phyloP scores from a whole-genome alignment of 2,797 vertebrate genomes.

The Bufotes viridis region DNA sequence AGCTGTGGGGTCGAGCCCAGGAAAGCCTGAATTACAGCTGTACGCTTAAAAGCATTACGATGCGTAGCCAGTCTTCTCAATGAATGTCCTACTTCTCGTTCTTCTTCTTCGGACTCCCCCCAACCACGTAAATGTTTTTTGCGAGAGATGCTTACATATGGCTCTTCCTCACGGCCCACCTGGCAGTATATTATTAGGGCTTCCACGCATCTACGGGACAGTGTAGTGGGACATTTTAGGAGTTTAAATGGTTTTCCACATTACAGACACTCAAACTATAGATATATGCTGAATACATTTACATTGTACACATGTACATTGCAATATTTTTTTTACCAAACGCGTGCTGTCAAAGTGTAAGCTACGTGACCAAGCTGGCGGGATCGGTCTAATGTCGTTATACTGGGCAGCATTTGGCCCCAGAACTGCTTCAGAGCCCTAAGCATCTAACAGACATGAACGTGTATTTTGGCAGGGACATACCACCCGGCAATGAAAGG shows the following conservation, averaged over 20 bases:
- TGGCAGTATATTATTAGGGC: conserved; percentile 82
- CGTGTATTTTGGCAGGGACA: no score
- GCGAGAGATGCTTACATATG: conserved; percentile 92
- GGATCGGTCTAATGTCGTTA: no score
- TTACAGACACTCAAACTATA: no score
- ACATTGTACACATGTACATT: no score
- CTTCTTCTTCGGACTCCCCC: conserved; percentile 78
- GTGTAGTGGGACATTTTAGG: background rate
- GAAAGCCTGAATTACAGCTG: conserved; percentile 94
- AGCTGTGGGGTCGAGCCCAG: conserved; percentile 95
- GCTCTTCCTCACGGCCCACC: conserved; percentile 85
- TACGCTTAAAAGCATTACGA: conserved; percentile 94
- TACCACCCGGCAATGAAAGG: no score
- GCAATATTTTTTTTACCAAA: no score
- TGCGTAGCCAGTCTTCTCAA: conserved; percentile 86
- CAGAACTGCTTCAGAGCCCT: no score
- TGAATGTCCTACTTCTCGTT: conserved; percentile 91
- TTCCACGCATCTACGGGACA: conserved; percentile 79
- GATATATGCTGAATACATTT: no score
- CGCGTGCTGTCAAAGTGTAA: no score
- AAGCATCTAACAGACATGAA: no score
- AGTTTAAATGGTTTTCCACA: background rate
- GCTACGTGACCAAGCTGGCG: no score
- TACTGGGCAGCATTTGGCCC: no score
- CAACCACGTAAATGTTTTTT: conserved; percentile 85